Base-by-base conservation (phyloP, 2,888 invertebrate species). In the Calliscelio sp. region DNA sequence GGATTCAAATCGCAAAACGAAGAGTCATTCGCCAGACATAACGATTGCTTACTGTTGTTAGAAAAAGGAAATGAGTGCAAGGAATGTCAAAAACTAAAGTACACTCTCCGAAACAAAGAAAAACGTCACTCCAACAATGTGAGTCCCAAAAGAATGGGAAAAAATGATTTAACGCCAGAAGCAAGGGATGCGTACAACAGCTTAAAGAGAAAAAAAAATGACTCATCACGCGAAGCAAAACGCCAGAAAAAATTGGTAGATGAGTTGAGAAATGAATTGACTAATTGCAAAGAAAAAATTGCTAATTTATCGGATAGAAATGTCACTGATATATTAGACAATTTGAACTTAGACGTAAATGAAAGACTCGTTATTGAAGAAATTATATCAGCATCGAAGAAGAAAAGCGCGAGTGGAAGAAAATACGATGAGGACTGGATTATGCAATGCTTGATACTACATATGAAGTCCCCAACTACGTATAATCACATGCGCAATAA, bases 401-500 rank as follows among this genome's bases (percentile, higher is more conserved):
- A n/a, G n/a, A 79, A 79, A 25, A 79, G 57, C n/a, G n/a, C 35
- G 4, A 63, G 41, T 18, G 63, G 63, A 0, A 53, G 71, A 41
- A 79, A 65, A 5, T 79, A 79, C 20, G 11, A 25, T 8, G 63
- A 70, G 16, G 70, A 79, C n/a, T 70, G 63, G 70, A 53, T 79
- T 11, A 44, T 70, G 7, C 53, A 70, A 7, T 70, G 78, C 35
- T 70, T 79, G 24, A 4, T 79, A 4, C 28, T 79, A 8, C 70
- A 79, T 38, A 70, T 79, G 70, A 79, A 68, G 32, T 79, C 78
- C 22, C 78, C 63, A 7, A 41, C 70, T 22, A 51, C 78, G 0
- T 78, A 59, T 38, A 44, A 70, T 57, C 57, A 57, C 20, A 71
- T 73, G 49, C 59, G 51, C 0, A n/a, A 0, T 35, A 71, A 71